These are phyloP conservation scores for Aepyceros melampus DNA, from an alignment of 2,113 vertebrate species.

Conservation along the genomic window DNA sequence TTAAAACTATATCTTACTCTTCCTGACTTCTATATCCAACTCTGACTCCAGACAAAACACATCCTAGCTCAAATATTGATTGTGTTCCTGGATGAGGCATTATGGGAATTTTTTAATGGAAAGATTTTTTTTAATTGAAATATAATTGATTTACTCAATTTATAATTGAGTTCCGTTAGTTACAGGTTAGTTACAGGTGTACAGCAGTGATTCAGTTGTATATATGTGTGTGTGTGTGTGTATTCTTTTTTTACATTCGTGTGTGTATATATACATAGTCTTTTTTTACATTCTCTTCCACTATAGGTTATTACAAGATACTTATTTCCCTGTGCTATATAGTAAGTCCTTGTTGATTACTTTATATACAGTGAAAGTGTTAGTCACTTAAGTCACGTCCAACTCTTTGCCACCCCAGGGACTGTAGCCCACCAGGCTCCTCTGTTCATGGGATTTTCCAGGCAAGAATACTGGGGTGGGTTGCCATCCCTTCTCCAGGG, in stretches of 20 bases:
- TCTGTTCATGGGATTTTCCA: not conserved
- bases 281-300: not conserved
- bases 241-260: not conserved
- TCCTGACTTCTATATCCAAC: not conserved
- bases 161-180: not conserved
- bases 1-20: not conserved
- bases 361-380: not conserved
- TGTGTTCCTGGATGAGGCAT: not conserved
- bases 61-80: not conserved
- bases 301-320: not conserved
- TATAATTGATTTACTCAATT: not conserved
- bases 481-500: not conserved
- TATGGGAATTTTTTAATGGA: not conserved
- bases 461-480: not conserved
- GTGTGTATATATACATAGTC: not conserved
- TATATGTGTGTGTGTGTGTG: not conserved
- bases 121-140: not conserved
- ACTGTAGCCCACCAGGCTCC: not conserved
- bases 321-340: not conserved
- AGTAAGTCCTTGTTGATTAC: not conserved
- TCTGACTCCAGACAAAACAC: not conserved
- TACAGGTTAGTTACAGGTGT: not conserved
- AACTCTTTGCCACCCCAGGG: not conserved
- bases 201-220: not conserved
- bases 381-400: not conserved